phyloP scores from a whole-genome alignment of 2,888 invertebrate species.

The Acanthosoma haemorrhoidale region DNA sequence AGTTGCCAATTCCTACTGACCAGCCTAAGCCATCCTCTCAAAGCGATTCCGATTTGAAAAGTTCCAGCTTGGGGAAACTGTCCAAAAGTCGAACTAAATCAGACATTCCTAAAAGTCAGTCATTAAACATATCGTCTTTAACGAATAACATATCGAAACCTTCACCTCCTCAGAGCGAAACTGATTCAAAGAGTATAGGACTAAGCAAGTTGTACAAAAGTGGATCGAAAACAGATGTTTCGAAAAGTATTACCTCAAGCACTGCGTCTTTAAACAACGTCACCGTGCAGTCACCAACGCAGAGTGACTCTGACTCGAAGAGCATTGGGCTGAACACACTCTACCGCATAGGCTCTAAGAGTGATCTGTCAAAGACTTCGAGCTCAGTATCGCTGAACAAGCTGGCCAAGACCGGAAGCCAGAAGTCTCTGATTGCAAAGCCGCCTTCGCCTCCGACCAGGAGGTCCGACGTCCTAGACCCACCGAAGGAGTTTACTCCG shows the following conservation, averaged over 20 bases:
- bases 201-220: constrained; percentile 10
- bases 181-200: constrained; percentile 20
- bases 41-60: constrained; percentile 18
- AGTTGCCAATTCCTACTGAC: background rate
- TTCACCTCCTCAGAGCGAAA: constrained; percentile 10
- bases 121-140: background rate
- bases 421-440: constrained; percentile 5
- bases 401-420: background rate
- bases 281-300: background rate
- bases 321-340: constrained; percentile 9
- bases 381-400: background rate
- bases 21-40: constrained; percentile 12
- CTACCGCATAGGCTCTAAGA: background rate
- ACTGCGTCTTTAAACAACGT: constrained; percentile 1
- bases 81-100: constrained; percentile 1
- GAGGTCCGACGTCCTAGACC: constrained; percentile 2
- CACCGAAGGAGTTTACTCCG: constrained; percentile 37
- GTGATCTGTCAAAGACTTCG: background rate
- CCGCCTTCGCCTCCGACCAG: background rate
- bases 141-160: background rate
- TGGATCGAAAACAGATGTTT: constrained; percentile 46
- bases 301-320: constrained; percentile 14
- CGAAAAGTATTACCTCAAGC: constrained; percentile 18
- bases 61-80: background rate
- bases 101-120: constrained; percentile 11